Evolutionary conservation across 2,888 invertebrate species (phyloP).

Genomic region (Stenchaetothrips biformis): DNA sequence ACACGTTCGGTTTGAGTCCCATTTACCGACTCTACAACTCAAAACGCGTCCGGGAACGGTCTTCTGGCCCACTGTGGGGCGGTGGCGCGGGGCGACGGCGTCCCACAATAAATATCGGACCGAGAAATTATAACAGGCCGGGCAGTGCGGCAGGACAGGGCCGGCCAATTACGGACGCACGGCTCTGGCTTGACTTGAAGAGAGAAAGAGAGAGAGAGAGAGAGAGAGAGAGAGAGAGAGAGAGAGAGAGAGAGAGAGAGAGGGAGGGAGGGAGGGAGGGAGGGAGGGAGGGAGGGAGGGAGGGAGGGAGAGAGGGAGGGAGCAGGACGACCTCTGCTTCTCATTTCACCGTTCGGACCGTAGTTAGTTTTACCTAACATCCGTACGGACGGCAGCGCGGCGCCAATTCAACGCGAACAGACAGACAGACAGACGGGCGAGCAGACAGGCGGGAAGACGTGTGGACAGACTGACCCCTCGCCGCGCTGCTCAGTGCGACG

Average conservation of each 20-base stretch:
- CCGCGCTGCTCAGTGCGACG: too few relatives aligned
- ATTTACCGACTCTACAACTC: too few relatives aligned
- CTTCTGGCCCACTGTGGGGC: too few relatives aligned
- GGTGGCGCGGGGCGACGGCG: background rate
- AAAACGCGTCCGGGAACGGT: too few relatives aligned
- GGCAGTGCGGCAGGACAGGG: background rate
- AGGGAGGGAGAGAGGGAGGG: background rate
- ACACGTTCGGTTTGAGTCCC: too few relatives aligned
- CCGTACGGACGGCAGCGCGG: background rate
- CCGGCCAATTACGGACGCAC: conserved; percentile 3
- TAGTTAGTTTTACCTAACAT: background rate
- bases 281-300: background rate
- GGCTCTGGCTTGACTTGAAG: too few relatives aligned
- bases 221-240: background rate
- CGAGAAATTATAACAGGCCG: conserved; percentile 18
- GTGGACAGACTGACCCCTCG: too few relatives aligned
- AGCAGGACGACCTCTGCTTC: too few relatives aligned
- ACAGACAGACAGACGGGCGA: too few relatives aligned
- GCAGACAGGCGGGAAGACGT: too few relatives aligned
- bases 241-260: background rate
- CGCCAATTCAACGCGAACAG: too few relatives aligned
- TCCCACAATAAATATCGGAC: conserved; percentile 5
- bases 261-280: background rate
- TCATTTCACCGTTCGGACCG: too few relatives aligned
- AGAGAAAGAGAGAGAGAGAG: background rate